Evolutionary conservation across 2,888 invertebrate genomes (phyloP), one percentile per base, ranked within the genome.

Genomic region (Masnerella sp.): DNA sequence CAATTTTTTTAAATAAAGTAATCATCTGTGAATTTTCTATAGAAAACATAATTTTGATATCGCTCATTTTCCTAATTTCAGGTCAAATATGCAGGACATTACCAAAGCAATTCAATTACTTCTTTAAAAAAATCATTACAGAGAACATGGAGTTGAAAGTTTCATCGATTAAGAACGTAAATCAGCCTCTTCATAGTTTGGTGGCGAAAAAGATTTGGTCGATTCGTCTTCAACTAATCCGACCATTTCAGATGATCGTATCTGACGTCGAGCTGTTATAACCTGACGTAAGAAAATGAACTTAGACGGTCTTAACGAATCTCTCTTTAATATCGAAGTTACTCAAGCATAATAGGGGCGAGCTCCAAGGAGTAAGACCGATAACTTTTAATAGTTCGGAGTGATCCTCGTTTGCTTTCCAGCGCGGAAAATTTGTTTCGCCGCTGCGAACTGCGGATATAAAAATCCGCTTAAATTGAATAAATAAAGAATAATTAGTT

Each of bases 331-430:
- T 81, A 81, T 79, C 59, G 73, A 80, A 80, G 70, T 72, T 67
- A 49, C 56, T 56, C 52, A 68, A 67, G 70, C 65, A 68, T 56
- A 71, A 68, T 56, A 54, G 61, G 74, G 69, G 32, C 45, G 59
- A 62, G 61, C 59, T 62, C 42, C 36, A 40, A 67, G 62, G 45
- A 65, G 69, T 75, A 73, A 76, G 59, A 56, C 76, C 76, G 73
- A 79, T 75, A 78, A 80, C 77, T 79, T 80, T 78, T 78, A 78
- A 81, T 77, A 76, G 77, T 74, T 75, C 75, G 61, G 61, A 68
- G 76, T 77, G 72, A 79, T 79, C 76, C 73, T 74, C 68, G 72
- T 76, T 65, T 72, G 61, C 70, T 70, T 75, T 70, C 49, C 65
- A 64, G 59, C 22, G 64, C 52, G 72, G 59, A 75, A 77, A 77